Percentiles rank a stretch among this genome's conserved stretches.
Evolutionary conservation across 2,888 invertebrate genomes (phyloP).

Genomic region (Prenolepis imparis): DNA sequence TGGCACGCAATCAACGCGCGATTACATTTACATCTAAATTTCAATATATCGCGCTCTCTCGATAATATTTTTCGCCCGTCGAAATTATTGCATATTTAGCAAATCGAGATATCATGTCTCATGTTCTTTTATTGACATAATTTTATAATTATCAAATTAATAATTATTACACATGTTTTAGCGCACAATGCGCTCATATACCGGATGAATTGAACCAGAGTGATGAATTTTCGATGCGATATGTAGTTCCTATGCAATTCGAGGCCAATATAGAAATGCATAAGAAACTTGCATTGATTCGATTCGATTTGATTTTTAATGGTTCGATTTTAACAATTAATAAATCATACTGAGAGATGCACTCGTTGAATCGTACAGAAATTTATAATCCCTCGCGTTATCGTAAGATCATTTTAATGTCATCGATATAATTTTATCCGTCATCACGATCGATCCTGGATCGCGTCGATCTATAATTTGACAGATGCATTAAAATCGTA

Average conservation of each 20-base stretch:
- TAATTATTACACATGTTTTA: background rate
- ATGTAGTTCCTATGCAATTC: background rate
- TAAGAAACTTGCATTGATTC: conserved; percentile 7
- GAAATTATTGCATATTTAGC: background rate
- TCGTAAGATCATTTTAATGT: conserved; percentile 30
- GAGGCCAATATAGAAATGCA: background rate
- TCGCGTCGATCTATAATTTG: conserved; percentile 43
- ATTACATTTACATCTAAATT: conserved; percentile 30
- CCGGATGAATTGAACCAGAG: background rate
- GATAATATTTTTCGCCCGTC: background rate
- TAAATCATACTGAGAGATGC: background rate
- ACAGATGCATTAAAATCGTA: conserved; percentile 26
- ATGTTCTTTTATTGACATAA: background rate
- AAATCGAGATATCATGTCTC: background rate
- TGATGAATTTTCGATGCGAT: background rate
- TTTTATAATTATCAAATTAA: conserved; percentile 24
- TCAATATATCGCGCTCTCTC: conserved; percentile 9
- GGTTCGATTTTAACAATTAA: conserved; percentile 2
- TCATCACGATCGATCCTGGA: background rate
- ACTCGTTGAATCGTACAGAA: conserved; percentile 3
- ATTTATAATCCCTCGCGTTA: conserved; percentile 18
- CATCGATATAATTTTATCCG: conserved; percentile 42
- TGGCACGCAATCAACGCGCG: background rate
- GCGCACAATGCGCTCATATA: background rate
- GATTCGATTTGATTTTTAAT: background rate